Conservation (phyloP, 2,113 vertebrate species). For the Nothocercus nigrocapillus region DNA sequence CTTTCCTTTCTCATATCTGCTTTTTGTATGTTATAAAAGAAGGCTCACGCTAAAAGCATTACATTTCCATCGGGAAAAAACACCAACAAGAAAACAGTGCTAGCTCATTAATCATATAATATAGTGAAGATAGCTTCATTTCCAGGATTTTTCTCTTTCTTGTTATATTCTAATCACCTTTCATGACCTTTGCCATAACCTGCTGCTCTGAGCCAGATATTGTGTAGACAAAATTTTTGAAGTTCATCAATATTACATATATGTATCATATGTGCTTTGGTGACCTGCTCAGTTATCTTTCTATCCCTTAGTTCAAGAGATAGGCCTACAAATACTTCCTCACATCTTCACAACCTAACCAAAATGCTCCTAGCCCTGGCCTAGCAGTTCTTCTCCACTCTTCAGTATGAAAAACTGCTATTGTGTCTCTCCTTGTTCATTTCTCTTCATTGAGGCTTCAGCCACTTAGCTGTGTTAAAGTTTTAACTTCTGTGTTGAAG, state of each 20-base stretch:
- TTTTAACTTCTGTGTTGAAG: neutral
- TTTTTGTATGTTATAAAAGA: neutral
- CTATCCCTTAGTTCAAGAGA: neutral
- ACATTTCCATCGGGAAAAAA: neutral
- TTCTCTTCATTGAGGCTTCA: neutral
- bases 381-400: neutral
- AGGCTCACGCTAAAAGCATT: neutral
- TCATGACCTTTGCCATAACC: neutral
- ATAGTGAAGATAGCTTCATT: neutral
- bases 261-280: neutral
- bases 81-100: neutral
- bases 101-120: neutral
- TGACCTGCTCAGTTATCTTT: neutral
- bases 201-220: neutral
- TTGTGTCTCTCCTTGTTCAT: neutral
- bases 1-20: neutral
- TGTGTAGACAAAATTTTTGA: neutral
- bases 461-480: neutral
- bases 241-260: neutral
- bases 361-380: neutral
- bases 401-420: neutral
- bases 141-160: neutral
- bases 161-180: neutral
- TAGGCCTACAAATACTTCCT: neutral
- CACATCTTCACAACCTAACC: neutral